phyloP scores from a whole-genome alignment of 2,888 invertebrate genomes.

The Eutolmus rufibarbis region DNA sequence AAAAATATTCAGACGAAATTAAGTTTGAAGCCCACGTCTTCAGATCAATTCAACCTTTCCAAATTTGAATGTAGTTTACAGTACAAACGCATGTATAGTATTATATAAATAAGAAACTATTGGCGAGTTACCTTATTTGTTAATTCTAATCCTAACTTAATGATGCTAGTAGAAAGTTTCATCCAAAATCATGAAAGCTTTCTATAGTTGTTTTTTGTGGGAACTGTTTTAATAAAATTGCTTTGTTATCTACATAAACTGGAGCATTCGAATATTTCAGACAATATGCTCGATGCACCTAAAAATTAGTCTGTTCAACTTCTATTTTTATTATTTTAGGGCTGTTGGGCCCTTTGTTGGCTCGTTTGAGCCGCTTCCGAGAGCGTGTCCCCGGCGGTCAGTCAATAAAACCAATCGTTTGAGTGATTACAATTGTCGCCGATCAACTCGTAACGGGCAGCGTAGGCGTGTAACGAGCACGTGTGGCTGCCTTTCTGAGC shows the following conservation, averaged over 20 bases:
- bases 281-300: background rate
- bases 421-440: background rate
- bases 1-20: no score
- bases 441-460: background rate
- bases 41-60: no score
- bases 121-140: no score
- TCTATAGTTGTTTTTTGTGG: background rate
- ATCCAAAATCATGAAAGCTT: background rate
- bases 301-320: background rate
- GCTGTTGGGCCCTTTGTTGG: background rate
- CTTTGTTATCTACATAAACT: background rate
- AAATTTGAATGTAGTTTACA: no score
- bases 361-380: background rate
- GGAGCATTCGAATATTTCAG: background rate
- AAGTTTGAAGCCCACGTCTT: no score
- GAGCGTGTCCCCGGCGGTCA: background rate
- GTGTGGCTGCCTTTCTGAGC: background rate
- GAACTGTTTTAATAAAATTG: background rate
- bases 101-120: no score
- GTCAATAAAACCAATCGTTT: background rate
- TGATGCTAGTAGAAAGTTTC: no score
- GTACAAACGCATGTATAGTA: no score
- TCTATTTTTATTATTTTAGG: background rate
- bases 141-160: no score
- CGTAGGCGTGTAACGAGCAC: constrained; percentile 27